Percentiles rank a stretch among this genome's conserved stretches.
Evolutionary conservation across 2,113 vertebrate genomes (phyloP).

Genomic region (crab-eating macaque (Macaca fascicularis)): DNA sequence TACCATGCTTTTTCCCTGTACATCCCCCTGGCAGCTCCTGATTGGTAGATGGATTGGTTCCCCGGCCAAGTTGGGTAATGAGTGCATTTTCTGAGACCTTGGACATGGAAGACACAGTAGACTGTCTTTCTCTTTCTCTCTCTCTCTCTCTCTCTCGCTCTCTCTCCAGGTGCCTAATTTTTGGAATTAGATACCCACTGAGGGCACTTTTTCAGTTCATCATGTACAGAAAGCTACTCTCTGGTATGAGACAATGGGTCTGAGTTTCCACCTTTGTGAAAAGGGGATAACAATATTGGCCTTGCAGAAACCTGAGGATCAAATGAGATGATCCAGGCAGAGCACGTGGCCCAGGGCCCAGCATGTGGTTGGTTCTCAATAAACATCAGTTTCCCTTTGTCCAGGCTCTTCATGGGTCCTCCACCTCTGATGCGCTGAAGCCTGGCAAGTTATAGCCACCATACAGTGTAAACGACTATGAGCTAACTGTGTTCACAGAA

Average conservation of each 20-base stretch:
- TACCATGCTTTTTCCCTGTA: background rate
- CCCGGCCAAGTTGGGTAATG: background rate
- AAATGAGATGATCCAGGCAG: background rate
- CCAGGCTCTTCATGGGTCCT: too few relatives aligned
- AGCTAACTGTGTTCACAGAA: background rate
- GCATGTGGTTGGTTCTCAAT: background rate
- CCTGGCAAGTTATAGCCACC: background rate
- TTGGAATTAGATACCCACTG: background rate
- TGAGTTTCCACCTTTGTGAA: background rate
- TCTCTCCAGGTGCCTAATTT: too few relatives aligned
- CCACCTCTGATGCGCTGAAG: background rate
- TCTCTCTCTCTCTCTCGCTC: too few relatives aligned
- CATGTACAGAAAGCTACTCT: background rate
- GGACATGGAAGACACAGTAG: background rate
- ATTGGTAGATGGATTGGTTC: too few relatives aligned
- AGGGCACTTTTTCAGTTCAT: background rate
- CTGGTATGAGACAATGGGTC: background rate
- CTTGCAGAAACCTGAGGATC: background rate
- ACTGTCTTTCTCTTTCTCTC: too few relatives aligned
- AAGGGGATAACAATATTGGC: background rate
- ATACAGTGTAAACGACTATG: fast-evolving
- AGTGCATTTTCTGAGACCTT: background rate
- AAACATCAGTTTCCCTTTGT: background rate
- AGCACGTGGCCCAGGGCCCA: too few relatives aligned
- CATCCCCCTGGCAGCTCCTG: background rate